Evolutionary conservation across 64 coral and sea anemone genomes (phyloP).

Genomic region (Catalaphyllia jardinei): DNA sequence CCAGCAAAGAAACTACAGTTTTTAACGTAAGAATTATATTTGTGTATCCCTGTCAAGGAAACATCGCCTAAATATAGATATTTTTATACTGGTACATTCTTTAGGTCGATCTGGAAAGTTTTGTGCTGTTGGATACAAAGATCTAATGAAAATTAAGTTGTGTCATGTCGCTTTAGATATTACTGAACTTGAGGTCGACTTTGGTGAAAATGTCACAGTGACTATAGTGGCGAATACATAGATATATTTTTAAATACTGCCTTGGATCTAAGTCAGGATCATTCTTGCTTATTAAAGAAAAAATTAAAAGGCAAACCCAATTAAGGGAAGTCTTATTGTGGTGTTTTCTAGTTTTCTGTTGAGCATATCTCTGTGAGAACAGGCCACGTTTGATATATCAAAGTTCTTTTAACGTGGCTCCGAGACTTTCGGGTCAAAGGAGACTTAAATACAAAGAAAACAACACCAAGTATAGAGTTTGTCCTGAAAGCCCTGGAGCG

Average conservation of each 20-base stretch:
- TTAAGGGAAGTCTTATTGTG: background rate
- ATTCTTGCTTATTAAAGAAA: background rate
- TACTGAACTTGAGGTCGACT: background rate
- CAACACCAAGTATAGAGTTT: too few relatives aligned
- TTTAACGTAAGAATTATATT: too few relatives aligned
- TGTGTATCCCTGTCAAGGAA: background rate
- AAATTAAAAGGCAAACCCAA: background rate
- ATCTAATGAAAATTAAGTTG: background rate
- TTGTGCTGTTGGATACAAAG: background rate
- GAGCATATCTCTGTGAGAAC: too few relatives aligned
- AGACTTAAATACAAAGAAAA: too few relatives aligned
- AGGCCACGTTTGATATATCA: too few relatives aligned
- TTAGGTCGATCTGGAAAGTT: background rate
- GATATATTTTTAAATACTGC: constrained; percentile 2
- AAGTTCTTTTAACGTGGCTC: too few relatives aligned
- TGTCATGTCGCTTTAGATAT: background rate
- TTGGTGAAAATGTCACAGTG: background rate
- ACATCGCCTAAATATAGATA: background rate
- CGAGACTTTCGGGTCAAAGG: too few relatives aligned
- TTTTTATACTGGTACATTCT: background rate
- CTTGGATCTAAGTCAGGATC: background rate
- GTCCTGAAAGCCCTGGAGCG: too few relatives aligned
- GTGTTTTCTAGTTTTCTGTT: too few relatives aligned
- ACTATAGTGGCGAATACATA: background rate
- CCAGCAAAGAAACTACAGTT: too few relatives aligned